phyloP scores from a whole-genome alignment of 2,888 invertebrate genomes.

The Ormyrus nitidulus region DNA sequence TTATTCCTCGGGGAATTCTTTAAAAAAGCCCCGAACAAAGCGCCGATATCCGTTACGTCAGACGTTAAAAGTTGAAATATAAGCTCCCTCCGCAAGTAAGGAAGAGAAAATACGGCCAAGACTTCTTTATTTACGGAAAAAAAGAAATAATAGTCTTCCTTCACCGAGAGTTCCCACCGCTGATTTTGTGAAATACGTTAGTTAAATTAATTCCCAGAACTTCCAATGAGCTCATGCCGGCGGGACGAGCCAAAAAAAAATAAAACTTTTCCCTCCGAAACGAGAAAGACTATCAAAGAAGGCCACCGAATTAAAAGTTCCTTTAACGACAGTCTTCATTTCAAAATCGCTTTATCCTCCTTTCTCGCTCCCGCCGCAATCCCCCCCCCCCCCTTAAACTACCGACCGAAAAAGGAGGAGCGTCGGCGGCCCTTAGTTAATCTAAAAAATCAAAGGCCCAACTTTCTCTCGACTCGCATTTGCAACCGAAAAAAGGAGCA shows the following conservation, averaged over 20 bases:
- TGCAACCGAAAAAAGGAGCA: slow-evolving; percentile 3
- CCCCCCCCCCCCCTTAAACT: background rate
- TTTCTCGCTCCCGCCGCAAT: background rate
- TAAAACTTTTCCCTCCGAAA: background rate
- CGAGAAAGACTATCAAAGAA: slow-evolving; percentile 24
- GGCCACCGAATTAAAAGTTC: slow-evolving; percentile 45
- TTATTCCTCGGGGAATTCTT: too few species aligned
- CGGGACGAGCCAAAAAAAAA: background rate
- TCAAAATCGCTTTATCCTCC: slow-evolving; percentile 42
- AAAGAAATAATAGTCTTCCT: too few species aligned
- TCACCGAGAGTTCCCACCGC: too few species aligned
- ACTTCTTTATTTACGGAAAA: too few species aligned
- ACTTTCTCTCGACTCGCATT: slow-evolving; percentile 3
- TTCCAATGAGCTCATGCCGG: too few species aligned
- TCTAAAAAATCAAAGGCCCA: slow-evolving; percentile 24
- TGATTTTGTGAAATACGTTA: too few species aligned
- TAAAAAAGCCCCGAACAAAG: background rate
- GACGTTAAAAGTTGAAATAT: too few species aligned
- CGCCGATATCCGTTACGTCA: background rate
- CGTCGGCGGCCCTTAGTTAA: background rate
- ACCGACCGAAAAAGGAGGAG: slow-evolving; percentile 4
- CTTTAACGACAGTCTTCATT: slow-evolving; percentile 44
- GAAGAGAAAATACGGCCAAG: too few species aligned
- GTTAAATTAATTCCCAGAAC: too few species aligned
- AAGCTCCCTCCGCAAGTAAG: too few species aligned